Conservation (phyloP, 1,140 invertebrate species). For the Drosophila repletoides region DNA sequence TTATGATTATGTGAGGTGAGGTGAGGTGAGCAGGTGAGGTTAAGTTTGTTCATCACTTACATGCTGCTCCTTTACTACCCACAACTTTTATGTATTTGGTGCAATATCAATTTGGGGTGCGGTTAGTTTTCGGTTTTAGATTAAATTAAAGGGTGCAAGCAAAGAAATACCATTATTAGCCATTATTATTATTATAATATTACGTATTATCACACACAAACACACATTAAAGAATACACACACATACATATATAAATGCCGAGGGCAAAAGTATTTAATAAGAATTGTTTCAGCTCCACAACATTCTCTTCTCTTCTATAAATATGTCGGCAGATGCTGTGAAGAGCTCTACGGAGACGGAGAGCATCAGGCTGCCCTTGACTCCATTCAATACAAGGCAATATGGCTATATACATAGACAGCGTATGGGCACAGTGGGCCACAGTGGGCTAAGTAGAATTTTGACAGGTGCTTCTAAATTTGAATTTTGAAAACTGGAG, state of each 20-base stretch:
- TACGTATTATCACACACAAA: too few relatives aligned
- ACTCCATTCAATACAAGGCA: conserved; percentile 32
- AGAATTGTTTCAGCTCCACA: neutral
- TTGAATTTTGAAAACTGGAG: neutral
- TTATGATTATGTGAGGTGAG: conserved; percentile 1
- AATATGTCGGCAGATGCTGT: conserved; percentile 30
- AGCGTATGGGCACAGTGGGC: neutral
- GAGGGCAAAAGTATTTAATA: too few relatives aligned
- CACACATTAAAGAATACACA: too few relatives aligned
- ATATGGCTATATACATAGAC: neutral
- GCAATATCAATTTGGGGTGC: conserved; percentile 48
- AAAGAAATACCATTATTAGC: conserved; percentile 36
- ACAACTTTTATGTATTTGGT: conserved; percentile 50
- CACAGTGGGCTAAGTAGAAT: neutral
- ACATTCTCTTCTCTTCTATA: conserved; percentile 16
- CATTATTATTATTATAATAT: too few relatives aligned
- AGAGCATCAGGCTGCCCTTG: conserved; percentile 70
- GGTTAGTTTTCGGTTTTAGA: conserved; percentile 17
- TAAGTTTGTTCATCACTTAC: conserved; percentile 56
- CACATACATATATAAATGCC: too few relatives aligned
- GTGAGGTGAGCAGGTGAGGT: conserved; percentile 11
- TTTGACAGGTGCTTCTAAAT: conserved; percentile 36
- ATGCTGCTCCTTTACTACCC: conserved; percentile 56
- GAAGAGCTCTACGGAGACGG: too few relatives aligned
- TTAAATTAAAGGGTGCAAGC: conserved; percentile 51